Base-by-base conservation (phyloP, 2,113 vertebrate genomes). In the Chaetorhynchus papuensis region DNA sequence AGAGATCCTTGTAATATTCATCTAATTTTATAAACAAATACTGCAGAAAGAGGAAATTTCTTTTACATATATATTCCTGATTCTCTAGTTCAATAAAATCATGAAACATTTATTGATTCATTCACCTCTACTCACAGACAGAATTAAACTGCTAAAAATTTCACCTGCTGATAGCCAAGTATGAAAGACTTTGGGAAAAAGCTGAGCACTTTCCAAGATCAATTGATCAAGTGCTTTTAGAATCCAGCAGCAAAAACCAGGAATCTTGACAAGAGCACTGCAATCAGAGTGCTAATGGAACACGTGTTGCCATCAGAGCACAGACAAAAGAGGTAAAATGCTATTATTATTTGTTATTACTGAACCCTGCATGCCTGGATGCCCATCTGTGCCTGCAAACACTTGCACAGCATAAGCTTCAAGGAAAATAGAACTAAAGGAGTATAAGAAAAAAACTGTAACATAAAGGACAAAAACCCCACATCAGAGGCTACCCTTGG, bases 211-310 rank as follows among this genome's bases (percentile, higher is more conserved):
- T 89, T 77, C 54, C 63, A 61, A 75, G 53, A 89, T 64, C 53
- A 82, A 74, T 45, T 78, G 80, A 95, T 83, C 66, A 93, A 93
- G 64, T 64, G 80, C 39, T 88, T 94, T 92, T 84, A 87, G 87
- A 78, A 63, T 76, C 57, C 92, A 87, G 57, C 41, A 78, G 63
- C 79, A 84, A 91, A 82, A 83, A 2, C 0, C 69, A 79, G 76
- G 54, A 66, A 70, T 84, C 59, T 47, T 60, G 50, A 91, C 66
- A 90, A 76, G 37, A 94, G 42, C 65, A 31, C 75, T 71, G 41
- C 84, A 93, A 21, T 72, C 64, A 65, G 66, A 82, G 70, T 15
- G 65, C 74, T 90, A 80, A 91, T 77, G 74, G 63, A 94, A 92
- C 61, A 86, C 39, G 37, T 1, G 7, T 31, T 89, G 59, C 68